Conservation (phyloP, 2,888 invertebrate species). For the Drosophila peninsularis region DNA sequence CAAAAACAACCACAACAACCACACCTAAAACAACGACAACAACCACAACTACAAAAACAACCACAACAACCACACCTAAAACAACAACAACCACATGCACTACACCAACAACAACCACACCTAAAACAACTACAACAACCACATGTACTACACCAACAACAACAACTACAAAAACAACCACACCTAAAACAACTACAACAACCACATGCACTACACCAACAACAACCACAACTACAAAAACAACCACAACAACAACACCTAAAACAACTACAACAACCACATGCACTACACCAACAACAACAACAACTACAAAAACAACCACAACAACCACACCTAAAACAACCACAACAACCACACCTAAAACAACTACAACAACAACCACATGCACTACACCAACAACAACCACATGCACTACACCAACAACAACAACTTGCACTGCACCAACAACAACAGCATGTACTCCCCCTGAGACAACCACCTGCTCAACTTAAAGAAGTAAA, state of each 20-base stretch:
- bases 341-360: slow-evolving; percentile 4
- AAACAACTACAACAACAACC: not conserved
- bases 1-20: not conserved
- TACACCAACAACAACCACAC: not conserved
- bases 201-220: not conserved
- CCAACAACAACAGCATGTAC: slow-evolving; percentile 2
- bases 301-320: too few relatives aligned
- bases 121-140: not conserved
- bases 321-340: not conserved
- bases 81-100: slow-evolving; percentile 10
- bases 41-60: not conserved
- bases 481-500: not conserved
- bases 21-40: slow-evolving; percentile 5
- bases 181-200: not conserved
- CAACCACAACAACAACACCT: too few relatives aligned
- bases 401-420: slow-evolving; percentile 1
- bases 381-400: not conserved
- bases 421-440: not conserved
- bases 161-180: slow-evolving; percentile 1
- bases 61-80: not conserved
- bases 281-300: not conserved
- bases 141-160: not conserved
- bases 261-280: not conserved
- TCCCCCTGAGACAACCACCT: not conserved
- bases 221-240: slow-evolving; percentile 2